Conservation (phyloP, 2,797 vertebrate genomes). For the Danio albolineatus region DNA sequence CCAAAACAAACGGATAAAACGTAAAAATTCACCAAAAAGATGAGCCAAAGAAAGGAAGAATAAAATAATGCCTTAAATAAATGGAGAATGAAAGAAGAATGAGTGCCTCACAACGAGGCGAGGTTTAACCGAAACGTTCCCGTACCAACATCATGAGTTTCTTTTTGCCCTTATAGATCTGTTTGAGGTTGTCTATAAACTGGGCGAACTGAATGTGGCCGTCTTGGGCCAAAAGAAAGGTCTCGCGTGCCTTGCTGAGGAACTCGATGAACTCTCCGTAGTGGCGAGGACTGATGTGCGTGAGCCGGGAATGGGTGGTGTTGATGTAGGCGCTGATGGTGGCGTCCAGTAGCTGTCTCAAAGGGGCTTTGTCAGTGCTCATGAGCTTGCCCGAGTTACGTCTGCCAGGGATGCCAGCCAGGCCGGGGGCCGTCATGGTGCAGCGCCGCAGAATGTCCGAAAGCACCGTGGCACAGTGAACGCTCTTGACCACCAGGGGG, state of each 20-base stretch:
- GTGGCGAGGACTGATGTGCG: constrained; percentile 98
- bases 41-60: constrained; percentile 48
- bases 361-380: constrained; percentile 97
- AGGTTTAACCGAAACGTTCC: constrained; percentile 93
- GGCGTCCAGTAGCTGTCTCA: constrained; percentile 95
- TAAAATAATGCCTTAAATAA: constrained; percentile 75
- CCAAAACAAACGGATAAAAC: constrained; percentile 65
- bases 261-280: constrained; percentile 98
- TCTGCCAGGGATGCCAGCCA: constrained; percentile 93
- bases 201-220: constrained; percentile 97
- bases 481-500: constrained; percentile 96
- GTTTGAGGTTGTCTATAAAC: constrained; percentile 99
- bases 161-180: constrained; percentile 99
- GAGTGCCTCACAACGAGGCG: constrained; percentile 2
- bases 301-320: constrained; percentile 97
- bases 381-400: constrained; percentile 97
- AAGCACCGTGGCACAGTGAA: constrained; percentile 97
- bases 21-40: constrained; percentile 59
- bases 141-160: constrained; percentile 98
- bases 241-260: constrained; percentile 96
- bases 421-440: constrained; percentile 94
- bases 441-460: constrained; percentile 96
- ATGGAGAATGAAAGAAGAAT: constrained; percentile 66
- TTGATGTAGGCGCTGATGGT: constrained; percentile 98
- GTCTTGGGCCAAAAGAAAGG: constrained; percentile 95